phyloP scores from a whole-genome alignment of 1,140 invertebrate genomes.

The Stratiolaelaps scimitus region DNA sequence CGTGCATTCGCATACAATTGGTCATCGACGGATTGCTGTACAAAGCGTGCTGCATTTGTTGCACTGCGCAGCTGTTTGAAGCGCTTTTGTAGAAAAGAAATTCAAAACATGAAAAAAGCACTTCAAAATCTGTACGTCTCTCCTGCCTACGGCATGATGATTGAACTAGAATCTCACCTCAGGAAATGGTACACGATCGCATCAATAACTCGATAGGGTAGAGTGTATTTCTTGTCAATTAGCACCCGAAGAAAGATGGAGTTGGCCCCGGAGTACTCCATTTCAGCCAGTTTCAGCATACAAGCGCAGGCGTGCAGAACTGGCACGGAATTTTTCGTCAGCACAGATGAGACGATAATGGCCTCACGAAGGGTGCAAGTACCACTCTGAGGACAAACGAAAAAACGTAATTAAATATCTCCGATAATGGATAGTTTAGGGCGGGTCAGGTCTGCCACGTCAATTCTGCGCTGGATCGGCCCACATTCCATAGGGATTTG shows the following conservation, averaged over 20 bases:
- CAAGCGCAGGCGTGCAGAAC: constrained; percentile 91
- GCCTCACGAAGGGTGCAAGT: constrained; percentile 89
- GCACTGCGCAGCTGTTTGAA: too few relatives aligned
- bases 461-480: too few relatives aligned
- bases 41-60: too few relatives aligned
- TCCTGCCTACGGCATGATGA: too few relatives aligned
- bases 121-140: too few relatives aligned
- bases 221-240: constrained; percentile 94
- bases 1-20: background rate
- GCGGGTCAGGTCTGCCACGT: too few relatives aligned
- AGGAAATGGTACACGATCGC: constrained; percentile 90
- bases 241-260: constrained; percentile 88
- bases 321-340: constrained; percentile 82
- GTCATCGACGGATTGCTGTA: too few relatives aligned
- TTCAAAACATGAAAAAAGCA: too few relatives aligned
- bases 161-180: constrained; percentile 50
- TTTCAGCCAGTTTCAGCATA: constrained; percentile 87
- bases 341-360: constrained; percentile 79
- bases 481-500: too few relatives aligned
- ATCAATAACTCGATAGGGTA: constrained; percentile 89
- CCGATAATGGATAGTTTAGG: too few relatives aligned
- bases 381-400: constrained; percentile 52
- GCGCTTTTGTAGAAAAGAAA: too few relatives aligned
- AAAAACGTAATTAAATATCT: too few relatives aligned
- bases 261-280: constrained; percentile 94